A percentile compares a stretch with the other conserved stretches of the same genome.
Evolutionary conservation across 2,797 vertebrate species (phyloP).

Genomic region (Phrynocephalus vlangalii): DNA sequence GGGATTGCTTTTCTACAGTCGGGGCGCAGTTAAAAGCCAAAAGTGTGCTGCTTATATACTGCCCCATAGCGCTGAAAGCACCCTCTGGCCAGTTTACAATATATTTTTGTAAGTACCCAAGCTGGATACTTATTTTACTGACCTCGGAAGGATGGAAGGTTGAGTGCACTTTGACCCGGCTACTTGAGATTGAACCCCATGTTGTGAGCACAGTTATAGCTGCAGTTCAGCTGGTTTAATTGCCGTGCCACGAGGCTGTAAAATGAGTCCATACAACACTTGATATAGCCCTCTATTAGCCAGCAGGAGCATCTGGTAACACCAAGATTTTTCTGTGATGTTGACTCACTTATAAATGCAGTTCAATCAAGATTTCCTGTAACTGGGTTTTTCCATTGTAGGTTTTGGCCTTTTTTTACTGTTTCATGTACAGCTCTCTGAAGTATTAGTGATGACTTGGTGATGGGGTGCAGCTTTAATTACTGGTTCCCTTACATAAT

Average conservation of each 20-base stretch:
- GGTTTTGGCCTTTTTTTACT: neutral
- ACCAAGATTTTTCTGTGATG: neutral
- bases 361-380: neutral
- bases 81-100: too few relatives aligned
- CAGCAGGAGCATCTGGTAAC: neutral
- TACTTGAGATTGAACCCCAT: too few relatives aligned
- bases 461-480: constrained; percentile 1
- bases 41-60: too few relatives aligned
- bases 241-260: too few relatives aligned
- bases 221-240: too few relatives aligned
- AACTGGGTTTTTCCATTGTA: neutral
- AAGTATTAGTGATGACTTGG: neutral
- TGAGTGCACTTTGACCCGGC: too few relatives aligned
- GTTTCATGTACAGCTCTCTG: neutral
- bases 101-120: too few relatives aligned
- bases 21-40: neutral
- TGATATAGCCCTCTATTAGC: neutral
- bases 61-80: too few relatives aligned
- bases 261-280: neutral
- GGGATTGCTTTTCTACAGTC: too few relatives aligned
- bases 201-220: too few relatives aligned
- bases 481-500: neutral
- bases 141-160: too few relatives aligned
- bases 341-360: neutral
- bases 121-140: too few relatives aligned